Evolutionary conservation across 2,888 invertebrate genomes (phyloP).

Genomic region (Lasioglossum calceatum): DNA sequence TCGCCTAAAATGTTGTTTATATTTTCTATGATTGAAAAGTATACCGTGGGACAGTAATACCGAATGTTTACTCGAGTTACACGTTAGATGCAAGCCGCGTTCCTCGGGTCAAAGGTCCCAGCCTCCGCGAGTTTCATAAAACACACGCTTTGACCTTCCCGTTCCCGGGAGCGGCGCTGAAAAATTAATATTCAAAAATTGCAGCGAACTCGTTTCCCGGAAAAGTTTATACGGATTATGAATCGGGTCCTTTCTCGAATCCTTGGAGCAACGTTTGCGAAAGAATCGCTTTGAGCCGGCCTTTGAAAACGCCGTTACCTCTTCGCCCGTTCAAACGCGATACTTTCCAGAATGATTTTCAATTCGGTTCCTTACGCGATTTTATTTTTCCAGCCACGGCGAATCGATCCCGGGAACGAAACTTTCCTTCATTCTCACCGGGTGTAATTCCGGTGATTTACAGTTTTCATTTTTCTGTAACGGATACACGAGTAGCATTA

Average conservation of each 20-base stretch:
- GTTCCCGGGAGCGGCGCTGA: background rate
- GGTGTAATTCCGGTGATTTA: background rate
- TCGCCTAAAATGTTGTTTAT: background rate
- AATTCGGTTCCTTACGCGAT: background rate
- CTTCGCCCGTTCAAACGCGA: background rate
- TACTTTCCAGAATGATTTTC: no score
- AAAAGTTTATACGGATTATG: slow-evolving; percentile 8
- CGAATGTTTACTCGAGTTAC: background rate
- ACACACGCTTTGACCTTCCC: background rate
- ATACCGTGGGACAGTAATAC: background rate
- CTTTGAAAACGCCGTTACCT: background rate
- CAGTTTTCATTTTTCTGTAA: background rate
- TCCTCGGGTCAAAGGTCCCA: background rate
- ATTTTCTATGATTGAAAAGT: background rate
- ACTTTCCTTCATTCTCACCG: background rate
- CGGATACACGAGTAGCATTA: background rate
- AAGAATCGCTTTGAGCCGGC: background rate
- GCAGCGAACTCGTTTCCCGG: background rate
- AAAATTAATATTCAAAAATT: slow-evolving; percentile 8
- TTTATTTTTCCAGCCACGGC: background rate
- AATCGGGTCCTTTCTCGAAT: background rate
- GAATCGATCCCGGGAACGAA: background rate
- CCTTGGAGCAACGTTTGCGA: background rate
- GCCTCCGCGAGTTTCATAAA: background rate
- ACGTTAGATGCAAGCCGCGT: background rate